Conservation (phyloP, 2,888 invertebrate genomes). For the Hyles lineata region DNA sequence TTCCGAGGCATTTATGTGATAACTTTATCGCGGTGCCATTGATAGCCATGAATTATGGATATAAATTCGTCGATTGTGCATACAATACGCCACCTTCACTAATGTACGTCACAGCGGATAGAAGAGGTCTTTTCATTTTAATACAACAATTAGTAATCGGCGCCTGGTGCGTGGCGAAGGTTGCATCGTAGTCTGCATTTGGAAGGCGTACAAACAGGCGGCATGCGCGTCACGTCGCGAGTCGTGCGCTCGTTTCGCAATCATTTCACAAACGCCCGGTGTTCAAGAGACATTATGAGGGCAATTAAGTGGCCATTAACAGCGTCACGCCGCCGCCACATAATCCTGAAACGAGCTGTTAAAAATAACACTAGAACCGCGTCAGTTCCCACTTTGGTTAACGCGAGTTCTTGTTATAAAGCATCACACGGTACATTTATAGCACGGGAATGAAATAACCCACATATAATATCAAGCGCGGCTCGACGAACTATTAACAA, state of each 20-base stretch:
- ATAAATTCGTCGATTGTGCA: background rate
- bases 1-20: background rate
- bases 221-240: conserved; percentile 62
- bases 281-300: conserved; percentile 51
- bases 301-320: conserved; percentile 57
- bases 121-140: conserved; percentile 4
- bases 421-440: conserved; percentile 36
- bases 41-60: background rate
- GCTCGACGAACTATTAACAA: conserved; percentile 32
- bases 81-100: background rate
- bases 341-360: conserved; percentile 37
- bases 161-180: conserved; percentile 48
- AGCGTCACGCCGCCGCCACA: conserved; percentile 39
- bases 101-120: background rate
- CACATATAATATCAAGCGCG: conserved; percentile 38
- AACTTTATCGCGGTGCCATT: background rate
- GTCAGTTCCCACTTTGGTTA: conserved; percentile 31
- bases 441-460: conserved; percentile 44
- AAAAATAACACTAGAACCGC: conserved; percentile 38
- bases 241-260: conserved; percentile 50
- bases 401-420: conserved; percentile 32
- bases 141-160: conserved; percentile 42
- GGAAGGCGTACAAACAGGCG: conserved; percentile 43
- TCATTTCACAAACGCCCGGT: conserved; percentile 48
- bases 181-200: conserved; percentile 50